A percentile compares a stretch with the other conserved stretches of the same genome.
phyloP scores from a whole-genome alignment of 2,113 vertebrate genomes.

The Corythornis vintsioides region DNA sequence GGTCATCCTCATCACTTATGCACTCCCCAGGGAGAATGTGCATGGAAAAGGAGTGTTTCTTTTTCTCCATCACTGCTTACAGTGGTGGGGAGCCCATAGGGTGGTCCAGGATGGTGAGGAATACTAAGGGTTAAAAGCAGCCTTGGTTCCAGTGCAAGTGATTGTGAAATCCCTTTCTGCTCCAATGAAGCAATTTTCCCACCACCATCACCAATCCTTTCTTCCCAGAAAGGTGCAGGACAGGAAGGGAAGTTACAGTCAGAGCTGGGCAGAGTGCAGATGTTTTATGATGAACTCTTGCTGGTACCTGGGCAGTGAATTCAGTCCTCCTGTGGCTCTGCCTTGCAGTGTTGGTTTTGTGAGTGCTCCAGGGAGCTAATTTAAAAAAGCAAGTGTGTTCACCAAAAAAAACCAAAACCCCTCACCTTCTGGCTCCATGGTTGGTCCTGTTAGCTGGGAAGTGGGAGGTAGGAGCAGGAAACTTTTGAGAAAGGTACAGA shows the following conservation, averaged over 20 bases:
- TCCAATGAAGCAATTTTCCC: neutral
- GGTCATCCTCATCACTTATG: neutral
- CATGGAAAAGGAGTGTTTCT: neutral
- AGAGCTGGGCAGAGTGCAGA: neutral
- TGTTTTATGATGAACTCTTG: neutral
- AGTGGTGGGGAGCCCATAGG: neutral
- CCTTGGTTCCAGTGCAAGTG: neutral
- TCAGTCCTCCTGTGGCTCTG: neutral
- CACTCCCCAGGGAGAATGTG: neutral
- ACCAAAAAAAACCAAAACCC: neutral
- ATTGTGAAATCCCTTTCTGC: neutral
- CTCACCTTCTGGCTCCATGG: neutral
- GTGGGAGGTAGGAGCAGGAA: neutral
- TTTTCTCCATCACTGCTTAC: neutral
- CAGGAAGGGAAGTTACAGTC: neutral
- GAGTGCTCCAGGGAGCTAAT: neutral
- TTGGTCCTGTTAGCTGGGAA: neutral
- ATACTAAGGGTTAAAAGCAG: neutral
- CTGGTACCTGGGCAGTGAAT: neutral
- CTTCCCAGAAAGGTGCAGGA: constrained; percentile 37
- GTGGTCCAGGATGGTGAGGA: neutral
- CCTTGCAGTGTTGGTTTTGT: neutral
- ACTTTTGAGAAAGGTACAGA: neutral
- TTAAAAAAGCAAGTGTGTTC: constrained; percentile 6
- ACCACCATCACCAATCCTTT: neutral